Conservation (phyloP, 2,888 invertebrate genomes). For the Eristalinus sepulchralis region DNA sequence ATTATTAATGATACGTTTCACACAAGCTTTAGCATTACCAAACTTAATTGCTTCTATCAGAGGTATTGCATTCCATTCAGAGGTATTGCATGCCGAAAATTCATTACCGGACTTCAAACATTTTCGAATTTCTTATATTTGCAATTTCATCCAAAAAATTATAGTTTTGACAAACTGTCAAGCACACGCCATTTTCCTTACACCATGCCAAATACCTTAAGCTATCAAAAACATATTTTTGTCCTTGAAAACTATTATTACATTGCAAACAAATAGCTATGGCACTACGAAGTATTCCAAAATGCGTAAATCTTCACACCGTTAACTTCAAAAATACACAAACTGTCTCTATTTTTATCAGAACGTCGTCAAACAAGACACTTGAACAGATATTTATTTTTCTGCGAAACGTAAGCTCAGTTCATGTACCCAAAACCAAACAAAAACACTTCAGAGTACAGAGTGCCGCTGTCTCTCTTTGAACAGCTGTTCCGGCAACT, state of each 20-base stretch:
- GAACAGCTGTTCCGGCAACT: neutral
- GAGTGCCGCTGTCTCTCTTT: no score
- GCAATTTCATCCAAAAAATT: no score
- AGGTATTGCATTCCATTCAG: no score
- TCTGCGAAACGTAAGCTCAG: neutral
- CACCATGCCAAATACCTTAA: no score
- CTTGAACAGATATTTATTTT: neutral
- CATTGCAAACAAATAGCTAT: neutral
- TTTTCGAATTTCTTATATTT: no score
- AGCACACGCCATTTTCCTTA: no score
- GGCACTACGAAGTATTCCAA: neutral
- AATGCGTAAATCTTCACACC: neutral
- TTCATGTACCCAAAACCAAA: neutral
- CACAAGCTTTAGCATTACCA: no score
- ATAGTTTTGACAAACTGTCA: no score
- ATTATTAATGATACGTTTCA: no score
- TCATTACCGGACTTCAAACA: no score
- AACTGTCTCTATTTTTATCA: neutral
- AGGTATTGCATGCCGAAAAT: no score
- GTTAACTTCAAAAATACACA: neutral
- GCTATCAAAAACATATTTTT: neutral
- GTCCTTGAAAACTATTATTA: neutral
- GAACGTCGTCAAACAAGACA: neutral
- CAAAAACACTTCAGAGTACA: neutral
- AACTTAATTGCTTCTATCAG: no score